Percentiles rank a stretch among this genome's conserved stretches.
phyloP scores from a whole-genome alignment of 1,140 invertebrate genomes.

The Pararge aegeria region DNA sequence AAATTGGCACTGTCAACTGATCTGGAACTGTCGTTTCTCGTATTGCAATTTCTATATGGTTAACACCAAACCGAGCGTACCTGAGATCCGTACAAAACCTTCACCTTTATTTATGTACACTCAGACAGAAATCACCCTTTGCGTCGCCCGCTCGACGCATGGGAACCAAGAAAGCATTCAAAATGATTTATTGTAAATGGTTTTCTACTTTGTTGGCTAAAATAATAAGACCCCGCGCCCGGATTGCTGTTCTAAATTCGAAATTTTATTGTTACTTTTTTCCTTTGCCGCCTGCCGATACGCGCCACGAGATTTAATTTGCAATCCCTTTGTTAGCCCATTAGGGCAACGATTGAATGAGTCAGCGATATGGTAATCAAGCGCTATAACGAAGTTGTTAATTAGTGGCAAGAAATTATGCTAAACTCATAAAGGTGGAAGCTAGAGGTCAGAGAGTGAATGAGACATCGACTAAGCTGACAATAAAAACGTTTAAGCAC shows the following conservation, averaged over 20 bases:
- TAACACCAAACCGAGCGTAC: constrained; percentile 58
- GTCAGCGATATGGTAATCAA: constrained; percentile 49
- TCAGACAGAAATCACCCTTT: constrained; percentile 77
- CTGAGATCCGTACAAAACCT: constrained; percentile 71
- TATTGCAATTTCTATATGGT: constrained; percentile 42
- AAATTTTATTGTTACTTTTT: constrained; percentile 75
- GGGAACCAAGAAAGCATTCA: constrained; percentile 76
- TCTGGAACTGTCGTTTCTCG: constrained; percentile 39
- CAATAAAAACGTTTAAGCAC: constrained; percentile 68
- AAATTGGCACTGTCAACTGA: constrained; percentile 10
- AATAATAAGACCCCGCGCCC: constrained; percentile 70
- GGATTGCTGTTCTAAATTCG: constrained; percentile 74
- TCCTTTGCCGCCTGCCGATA: constrained; percentile 56
- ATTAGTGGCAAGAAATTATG: constrained; percentile 44
- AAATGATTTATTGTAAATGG: constrained; percentile 80
- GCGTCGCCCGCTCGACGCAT: constrained; percentile 71
- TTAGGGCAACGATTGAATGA: constrained; percentile 48
- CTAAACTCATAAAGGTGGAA: constrained; percentile 41
- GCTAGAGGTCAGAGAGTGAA: constrained; percentile 48
- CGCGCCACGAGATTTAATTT: constrained; percentile 59
- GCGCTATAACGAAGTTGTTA: constrained; percentile 37
- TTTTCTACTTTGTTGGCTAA: constrained; percentile 79
- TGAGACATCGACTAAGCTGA: constrained; percentile 60
- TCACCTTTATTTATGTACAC: constrained; percentile 77
- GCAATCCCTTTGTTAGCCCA: constrained; percentile 55